phyloP scores from a whole-genome alignment of 1,140 invertebrate genomes.

The Drosophila sproati region DNA sequence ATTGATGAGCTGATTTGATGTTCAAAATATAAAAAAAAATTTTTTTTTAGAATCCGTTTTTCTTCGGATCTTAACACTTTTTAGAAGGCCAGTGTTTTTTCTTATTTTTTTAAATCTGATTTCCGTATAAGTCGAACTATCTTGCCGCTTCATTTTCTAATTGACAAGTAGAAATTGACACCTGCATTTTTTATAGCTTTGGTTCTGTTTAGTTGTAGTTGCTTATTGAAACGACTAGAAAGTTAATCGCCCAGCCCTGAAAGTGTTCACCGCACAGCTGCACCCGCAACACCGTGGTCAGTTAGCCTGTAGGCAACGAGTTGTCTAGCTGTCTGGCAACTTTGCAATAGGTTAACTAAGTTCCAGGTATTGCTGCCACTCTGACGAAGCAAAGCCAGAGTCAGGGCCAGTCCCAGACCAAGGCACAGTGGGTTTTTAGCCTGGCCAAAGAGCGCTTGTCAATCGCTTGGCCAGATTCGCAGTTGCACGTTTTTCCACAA shows the following conservation, averaged over 20 bases:
- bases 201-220: not conserved
- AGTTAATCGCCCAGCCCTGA: slow-evolving; percentile 16
- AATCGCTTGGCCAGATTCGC: slow-evolving; percentile 60
- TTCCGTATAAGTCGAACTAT: no score
- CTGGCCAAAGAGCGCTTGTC: slow-evolving; percentile 66
- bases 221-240: slow-evolving; percentile 13
- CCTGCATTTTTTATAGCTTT: not conserved
- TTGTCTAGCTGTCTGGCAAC: slow-evolving; percentile 38
- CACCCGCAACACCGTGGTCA: slow-evolving; percentile 32
- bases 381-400: slow-evolving; percentile 8
- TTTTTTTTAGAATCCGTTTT: not conserved
- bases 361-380: slow-evolving; percentile 37
- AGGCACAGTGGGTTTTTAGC: slow-evolving; percentile 4
- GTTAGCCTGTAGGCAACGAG: slow-evolving; percentile 9
- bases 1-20: not conserved
- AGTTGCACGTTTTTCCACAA: slow-evolving; percentile 59
- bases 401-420: not conserved
- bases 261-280: slow-evolving; percentile 14
- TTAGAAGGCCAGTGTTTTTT: not conserved
- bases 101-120: not conserved
- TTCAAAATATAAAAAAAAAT: no score
- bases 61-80: not conserved
- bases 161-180: slow-evolving; percentile 13
- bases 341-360: slow-evolving; percentile 31
- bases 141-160: not conserved